Base-by-base conservation (phyloP, 1,140 invertebrate species). In the Dendrolimus punctatus region DNA sequence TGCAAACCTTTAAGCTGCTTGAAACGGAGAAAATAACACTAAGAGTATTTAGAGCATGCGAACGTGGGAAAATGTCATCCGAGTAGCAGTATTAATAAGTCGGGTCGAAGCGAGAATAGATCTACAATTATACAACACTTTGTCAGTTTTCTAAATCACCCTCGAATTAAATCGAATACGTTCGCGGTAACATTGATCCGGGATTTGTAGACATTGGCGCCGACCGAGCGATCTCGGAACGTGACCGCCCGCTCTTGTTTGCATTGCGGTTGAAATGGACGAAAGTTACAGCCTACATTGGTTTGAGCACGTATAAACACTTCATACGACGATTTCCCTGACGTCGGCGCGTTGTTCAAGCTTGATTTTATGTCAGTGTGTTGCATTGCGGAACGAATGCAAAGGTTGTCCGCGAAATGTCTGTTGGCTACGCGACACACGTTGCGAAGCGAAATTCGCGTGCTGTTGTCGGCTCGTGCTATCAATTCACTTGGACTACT, bases 261-360 rank as follows among this genome's bases (percentile, higher is more conserved):
- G 72, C 65, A 69, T 69, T 82, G 78, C 76, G 74, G 76, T 84
- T 71, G 54, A 60, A 73, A 72, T 71, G 65, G 61, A 77, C 73
- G 80, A 84, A 84, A 85, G 79, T 80, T 71, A 62, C 71, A 78
- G 71, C 79, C 76, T 73, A 82, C 76, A 78, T 80, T 49, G 60
- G 54, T 57, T 67, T 57, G 59, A 64, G 70, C 67, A 72, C 70
- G 76, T 73, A 72, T 73, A 71, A 73, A 73, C 23, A 23, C 23
- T 23, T 71, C 62, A 69, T 60, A 71, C 53, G 73, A 64, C 73
- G 68, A 76, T 82, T 84, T 80, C 71, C 76, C 68, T 75, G 62
- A 23, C 60, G 69, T 62, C 70, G 68, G 64, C 71, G 60, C 59
- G 48, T 39, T 8, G 64, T 67, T 74, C 65, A 68, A 66, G 67